A percentile compares a stretch with the other conserved stretches of the same genome.
phyloP scores from a whole-genome alignment of 1,140 invertebrate genomes.

The Drosophila baimaii region DNA sequence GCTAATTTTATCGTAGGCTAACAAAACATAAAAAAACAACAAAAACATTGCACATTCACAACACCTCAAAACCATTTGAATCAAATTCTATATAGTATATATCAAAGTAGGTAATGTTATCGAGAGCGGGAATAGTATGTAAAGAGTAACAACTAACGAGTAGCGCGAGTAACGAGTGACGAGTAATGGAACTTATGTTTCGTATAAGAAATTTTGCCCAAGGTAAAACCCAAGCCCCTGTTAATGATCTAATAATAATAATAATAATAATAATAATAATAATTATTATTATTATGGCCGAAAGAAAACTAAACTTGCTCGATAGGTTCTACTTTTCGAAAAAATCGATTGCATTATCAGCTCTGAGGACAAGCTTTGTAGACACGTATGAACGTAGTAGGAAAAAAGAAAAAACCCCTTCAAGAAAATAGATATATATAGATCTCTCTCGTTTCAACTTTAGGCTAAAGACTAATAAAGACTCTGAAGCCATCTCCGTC shows the following conservation, averaged over 20 bases:
- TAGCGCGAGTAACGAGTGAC: not conserved
- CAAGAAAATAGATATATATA: constrained; percentile 14
- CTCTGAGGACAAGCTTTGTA: constrained; percentile 39
- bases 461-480: constrained; percentile 52
- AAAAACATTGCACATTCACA: constrained; percentile 17
- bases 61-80: constrained; percentile 35
- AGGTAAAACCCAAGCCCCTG: constrained; percentile 30
- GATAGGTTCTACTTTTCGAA: constrained; percentile 21
- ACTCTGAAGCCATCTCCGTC: constrained; percentile 57
- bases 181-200: constrained; percentile 23
- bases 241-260: constrained; percentile 26
- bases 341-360: constrained; percentile 43
- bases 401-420: constrained; percentile 13
- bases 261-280: constrained; percentile 1
- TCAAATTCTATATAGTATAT: constrained; percentile 63
- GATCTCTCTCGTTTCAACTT: constrained; percentile 43
- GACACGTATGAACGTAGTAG: constrained; percentile 14
- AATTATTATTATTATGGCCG: too few species aligned
- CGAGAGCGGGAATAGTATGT: constrained; percentile 13
- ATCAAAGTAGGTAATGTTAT: constrained; percentile 47
- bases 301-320: constrained; percentile 17
- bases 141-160: constrained; percentile 2
- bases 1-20: constrained; percentile 77
- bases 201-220: constrained; percentile 33
- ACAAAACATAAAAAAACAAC: constrained; percentile 21